phyloP scores from a whole-genome alignment of 2,888 invertebrate species.

The Siphlonurus alternatus region DNA sequence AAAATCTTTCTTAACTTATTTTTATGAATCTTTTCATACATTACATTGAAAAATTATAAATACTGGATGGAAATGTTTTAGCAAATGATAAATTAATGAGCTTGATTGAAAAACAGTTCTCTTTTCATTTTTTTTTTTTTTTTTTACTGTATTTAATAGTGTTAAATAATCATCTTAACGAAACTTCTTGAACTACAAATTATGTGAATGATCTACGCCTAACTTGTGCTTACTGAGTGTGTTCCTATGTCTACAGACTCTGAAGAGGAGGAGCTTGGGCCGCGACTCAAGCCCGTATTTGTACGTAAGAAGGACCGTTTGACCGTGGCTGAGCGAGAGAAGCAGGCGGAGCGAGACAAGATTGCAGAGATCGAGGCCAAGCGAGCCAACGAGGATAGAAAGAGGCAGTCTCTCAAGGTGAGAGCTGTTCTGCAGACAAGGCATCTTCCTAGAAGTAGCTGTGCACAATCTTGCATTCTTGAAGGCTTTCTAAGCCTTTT shows the following conservation, averaged over 20 bases:
- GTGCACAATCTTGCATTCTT: too few relatives aligned
- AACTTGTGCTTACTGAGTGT: background rate
- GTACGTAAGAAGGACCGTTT: constrained; percentile 85
- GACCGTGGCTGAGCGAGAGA: constrained; percentile 88
- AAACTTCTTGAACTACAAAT: background rate
- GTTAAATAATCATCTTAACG: background rate
- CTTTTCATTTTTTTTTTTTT: constrained; percentile 7
- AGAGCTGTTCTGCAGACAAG: background rate
- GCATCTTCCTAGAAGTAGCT: too few relatives aligned
- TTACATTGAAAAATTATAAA: too few relatives aligned
- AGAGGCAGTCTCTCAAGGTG: constrained; percentile 67
- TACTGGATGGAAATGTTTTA: too few relatives aligned
- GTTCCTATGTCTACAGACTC: constrained; percentile 35
- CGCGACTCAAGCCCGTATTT: constrained; percentile 86
- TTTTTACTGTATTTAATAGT: constrained; percentile 15
- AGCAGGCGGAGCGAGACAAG: constrained; percentile 67
- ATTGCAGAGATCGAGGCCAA: constrained; percentile 69
- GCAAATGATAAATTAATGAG: constrained; percentile 11
- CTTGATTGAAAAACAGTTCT: constrained; percentile 21
- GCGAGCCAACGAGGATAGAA: constrained; percentile 72
- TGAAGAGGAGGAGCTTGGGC: constrained; percentile 71
- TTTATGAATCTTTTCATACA: too few relatives aligned
- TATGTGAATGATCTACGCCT: background rate
- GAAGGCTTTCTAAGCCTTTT: too few relatives aligned
- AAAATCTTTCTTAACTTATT: too few relatives aligned